phyloP scores from a whole-genome alignment of 2,888 invertebrate genomes.

The Sycophila texana region DNA sequence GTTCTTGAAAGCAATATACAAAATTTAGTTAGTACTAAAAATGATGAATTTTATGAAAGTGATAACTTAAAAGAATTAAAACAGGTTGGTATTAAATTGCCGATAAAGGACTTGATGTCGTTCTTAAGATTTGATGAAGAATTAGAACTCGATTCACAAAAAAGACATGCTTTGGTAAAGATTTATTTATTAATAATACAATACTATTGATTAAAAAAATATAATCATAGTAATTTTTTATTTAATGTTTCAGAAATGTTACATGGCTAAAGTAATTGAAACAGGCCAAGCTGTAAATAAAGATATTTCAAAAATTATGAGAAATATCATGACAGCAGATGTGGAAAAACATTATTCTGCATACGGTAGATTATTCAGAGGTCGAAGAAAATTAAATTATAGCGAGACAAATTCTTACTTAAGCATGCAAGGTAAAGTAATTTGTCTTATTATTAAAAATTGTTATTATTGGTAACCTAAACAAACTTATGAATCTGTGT shows the following conservation, averaged over 20 bases:
- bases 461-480: neutral
- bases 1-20: neutral
- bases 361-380: neutral
- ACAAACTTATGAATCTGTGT: neutral
- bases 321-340: neutral
- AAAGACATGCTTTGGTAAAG: constrained; percentile 30
- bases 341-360: neutral
- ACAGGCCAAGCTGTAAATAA: neutral
- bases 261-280: neutral
- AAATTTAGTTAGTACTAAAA: neutral
- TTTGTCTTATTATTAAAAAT: neutral
- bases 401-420: constrained; percentile 19
- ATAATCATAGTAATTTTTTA: neutral
- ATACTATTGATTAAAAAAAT: neutral
- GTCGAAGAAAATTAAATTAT: constrained; percentile 16
- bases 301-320: constrained; percentile 15
- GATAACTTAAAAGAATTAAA: constrained; percentile 8
- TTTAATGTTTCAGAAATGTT: constrained; percentile 11
- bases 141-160: constrained; percentile 5
- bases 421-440: constrained; percentile 21
- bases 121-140: constrained; percentile 13
- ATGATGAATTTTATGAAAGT: neutral
- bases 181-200: constrained; percentile 2
- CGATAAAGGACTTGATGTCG: constrained; percentile 15
- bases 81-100: constrained; percentile 5